Evolutionary conservation across 2,113 vertebrate genomes (phyloP).

Genomic region (Vombatus ursinus): DNA sequence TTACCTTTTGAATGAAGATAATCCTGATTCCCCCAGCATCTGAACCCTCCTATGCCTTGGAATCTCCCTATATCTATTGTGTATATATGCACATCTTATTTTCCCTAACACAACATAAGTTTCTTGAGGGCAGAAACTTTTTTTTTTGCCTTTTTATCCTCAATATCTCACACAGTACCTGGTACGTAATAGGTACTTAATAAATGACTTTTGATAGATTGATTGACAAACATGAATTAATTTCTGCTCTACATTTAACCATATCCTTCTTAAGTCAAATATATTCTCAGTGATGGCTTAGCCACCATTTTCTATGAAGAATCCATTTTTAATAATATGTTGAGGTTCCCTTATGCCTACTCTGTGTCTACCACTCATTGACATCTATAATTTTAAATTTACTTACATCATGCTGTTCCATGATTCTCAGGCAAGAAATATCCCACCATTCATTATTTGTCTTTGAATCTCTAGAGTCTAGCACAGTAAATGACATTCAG

Average conservation of each 20-base stretch:
- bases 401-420: neutral
- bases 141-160: neutral
- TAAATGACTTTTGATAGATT: neutral
- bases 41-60: neutral
- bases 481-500: neutral
- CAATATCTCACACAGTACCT: neutral
- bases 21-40: neutral
- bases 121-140: neutral
- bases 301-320: neutral
- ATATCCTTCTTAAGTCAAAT: neutral
- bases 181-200: neutral
- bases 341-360: neutral
- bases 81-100: neutral
- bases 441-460: neutral
- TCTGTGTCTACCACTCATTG: neutral
- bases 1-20: neutral
- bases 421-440: neutral
- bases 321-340: neutral
- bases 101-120: neutral
- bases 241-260: neutral
- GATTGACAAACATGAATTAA: neutral
- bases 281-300: neutral
- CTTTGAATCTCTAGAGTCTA: neutral
- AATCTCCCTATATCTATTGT: neutral
- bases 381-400: neutral